These are phyloP conservation scores for Myotis davidii DNA, from an alignment of 2,113 vertebrate genomes.

Conservation along the genomic window DNA sequence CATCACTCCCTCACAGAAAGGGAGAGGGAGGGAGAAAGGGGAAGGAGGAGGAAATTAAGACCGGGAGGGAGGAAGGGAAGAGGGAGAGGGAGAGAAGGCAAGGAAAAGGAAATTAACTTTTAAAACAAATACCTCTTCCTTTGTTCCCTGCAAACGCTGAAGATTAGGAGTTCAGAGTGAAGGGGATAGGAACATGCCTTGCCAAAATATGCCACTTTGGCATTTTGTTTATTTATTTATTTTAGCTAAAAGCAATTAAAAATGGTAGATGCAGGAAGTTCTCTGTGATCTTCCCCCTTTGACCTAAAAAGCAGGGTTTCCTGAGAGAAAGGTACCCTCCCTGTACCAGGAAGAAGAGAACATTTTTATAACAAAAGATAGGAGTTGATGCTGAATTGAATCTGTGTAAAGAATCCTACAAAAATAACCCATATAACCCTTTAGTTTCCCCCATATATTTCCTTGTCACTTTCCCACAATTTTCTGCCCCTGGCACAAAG, in stretches of 20 bases:
- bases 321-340: background rate
- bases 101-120: background rate
- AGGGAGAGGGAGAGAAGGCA: background rate
- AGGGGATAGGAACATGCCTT: background rate
- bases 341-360: background rate
- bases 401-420: background rate
- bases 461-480: background rate
- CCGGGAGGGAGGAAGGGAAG: no score
- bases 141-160: background rate
- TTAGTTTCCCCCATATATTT: background rate
- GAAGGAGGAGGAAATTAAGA: rapidly evolving
- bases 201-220: background rate
- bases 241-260: background rate
- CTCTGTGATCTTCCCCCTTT: background rate
- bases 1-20: background rate
- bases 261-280: background rate
- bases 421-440: background rate
- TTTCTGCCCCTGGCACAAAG: background rate
- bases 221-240: background rate
- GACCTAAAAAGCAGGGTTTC: background rate
- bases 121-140: background rate
- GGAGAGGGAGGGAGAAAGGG: rapidly evolving
- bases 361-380: background rate
- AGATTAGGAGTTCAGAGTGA: background rate
- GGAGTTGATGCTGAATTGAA: background rate